Evolutionary conservation across 2,888 invertebrate genomes (phyloP).

Genomic region (Heteropelma amictum): DNA sequence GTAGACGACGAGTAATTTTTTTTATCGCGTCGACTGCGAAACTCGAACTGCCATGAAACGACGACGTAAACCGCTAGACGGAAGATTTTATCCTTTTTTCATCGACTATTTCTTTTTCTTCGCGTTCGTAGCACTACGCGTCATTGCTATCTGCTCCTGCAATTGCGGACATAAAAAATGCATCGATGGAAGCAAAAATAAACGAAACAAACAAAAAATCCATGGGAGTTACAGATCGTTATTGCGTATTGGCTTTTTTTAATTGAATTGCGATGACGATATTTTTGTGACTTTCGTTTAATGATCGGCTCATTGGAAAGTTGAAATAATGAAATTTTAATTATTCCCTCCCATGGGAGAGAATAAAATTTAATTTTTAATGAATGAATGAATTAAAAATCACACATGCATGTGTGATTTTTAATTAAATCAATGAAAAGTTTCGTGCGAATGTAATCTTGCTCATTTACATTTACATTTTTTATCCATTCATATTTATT

Average conservation of each 20-base stretch:
- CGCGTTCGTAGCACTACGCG: neutral
- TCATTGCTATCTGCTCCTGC: constrained; percentile 26
- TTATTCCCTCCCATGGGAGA: too few species aligned
- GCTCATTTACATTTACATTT: too few species aligned
- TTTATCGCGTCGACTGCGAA: constrained; percentile 6
- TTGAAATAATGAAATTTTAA: too few species aligned
- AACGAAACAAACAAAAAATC: neutral
- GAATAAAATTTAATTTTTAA: too few species aligned
- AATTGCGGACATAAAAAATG: constrained; percentile 19
- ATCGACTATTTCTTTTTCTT: constrained; percentile 1
- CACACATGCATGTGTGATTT: too few species aligned
- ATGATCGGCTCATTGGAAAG: too few species aligned
- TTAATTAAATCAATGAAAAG: too few species aligned
- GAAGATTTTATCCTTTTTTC: constrained; percentile 23
- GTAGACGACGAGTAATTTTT: constrained; percentile 12
- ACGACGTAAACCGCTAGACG: constrained; percentile 26
- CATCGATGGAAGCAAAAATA: constrained; percentile 13
- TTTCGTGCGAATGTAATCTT: too few species aligned
- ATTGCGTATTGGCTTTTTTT: constrained; percentile 10
- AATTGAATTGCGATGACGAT: constrained; percentile 39
- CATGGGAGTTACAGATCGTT: too few species aligned
- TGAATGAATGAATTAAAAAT: too few species aligned
- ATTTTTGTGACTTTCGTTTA: too few species aligned
- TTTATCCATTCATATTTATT: too few species aligned
- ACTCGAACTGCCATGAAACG: neutral